Conservation (phyloP, 92 coral and sea anemone genomes). For the Ricordea florida region DNA sequence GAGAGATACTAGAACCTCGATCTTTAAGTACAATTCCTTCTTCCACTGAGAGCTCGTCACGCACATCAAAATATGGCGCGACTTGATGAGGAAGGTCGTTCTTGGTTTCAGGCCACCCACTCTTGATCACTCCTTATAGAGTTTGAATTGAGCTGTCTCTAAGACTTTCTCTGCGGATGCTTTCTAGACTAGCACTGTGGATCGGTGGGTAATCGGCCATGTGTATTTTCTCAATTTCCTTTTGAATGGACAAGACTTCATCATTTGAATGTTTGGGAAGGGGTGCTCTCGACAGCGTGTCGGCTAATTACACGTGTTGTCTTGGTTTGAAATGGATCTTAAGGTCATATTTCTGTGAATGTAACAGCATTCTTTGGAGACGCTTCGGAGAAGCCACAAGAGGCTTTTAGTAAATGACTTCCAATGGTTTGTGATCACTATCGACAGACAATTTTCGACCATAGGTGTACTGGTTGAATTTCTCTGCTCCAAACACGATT, state of each 20-base stretch:
- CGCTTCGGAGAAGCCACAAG: conserved; percentile 19
- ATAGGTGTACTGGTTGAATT: conserved; percentile 22
- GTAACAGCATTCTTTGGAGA: conserved; percentile 10
- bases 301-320: conserved; percentile 4
- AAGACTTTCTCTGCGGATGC: not conserved
- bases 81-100: not conserved
- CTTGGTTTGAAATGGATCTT: conserved; percentile 10
- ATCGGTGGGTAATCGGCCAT: not conserved
- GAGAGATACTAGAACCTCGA: not conserved
- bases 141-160: conserved; percentile 26
- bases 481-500: not conserved
- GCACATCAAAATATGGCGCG: not conserved
- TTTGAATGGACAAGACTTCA: not conserved
- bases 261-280: not conserved
- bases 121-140: conserved; percentile 1
- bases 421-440: conserved; percentile 11
- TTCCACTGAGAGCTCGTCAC: not conserved
- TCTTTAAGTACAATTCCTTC: conserved; percentile 2
- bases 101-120: conserved; percentile 10
- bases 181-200: not conserved
- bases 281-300: conserved; percentile 5
- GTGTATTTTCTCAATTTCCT: conserved; percentile 8
- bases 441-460: not conserved
- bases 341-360: conserved; percentile 11
- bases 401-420: conserved; percentile 9